Percentiles rank a stretch among this genome's conserved stretches.
Conservation (phyloP, 2,113 vertebrate genomes). For the Pelmatolapia mariae region DNA sequence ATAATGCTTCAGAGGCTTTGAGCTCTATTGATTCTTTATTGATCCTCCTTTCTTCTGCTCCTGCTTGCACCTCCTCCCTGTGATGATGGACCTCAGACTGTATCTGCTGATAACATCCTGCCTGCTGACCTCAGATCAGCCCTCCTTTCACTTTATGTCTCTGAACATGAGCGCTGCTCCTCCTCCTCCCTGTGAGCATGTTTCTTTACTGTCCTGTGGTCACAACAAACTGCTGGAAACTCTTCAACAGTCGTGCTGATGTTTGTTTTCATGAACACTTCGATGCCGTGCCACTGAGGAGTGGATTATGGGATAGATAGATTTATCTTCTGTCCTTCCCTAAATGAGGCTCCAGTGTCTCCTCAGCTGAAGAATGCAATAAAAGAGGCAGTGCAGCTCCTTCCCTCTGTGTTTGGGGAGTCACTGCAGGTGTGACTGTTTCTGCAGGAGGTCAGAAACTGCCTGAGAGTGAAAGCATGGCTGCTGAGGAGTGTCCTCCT, state of each 20-base stretch:
- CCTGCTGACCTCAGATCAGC: too few relatives aligned
- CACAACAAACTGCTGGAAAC: background rate
- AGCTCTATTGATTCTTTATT: background rate
- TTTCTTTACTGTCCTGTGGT: too few relatives aligned
- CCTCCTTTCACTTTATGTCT: too few relatives aligned
- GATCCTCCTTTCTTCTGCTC: background rate
- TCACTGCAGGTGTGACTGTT: background rate
- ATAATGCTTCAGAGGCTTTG: background rate
- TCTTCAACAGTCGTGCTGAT: background rate
- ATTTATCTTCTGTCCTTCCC: background rate
- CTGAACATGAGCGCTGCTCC: too few relatives aligned
- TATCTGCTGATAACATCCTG: too few relatives aligned
- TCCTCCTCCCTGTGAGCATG: too few relatives aligned
- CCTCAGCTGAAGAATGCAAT: background rate
- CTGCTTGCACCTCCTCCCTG: background rate
- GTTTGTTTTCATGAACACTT: fast-evolving
- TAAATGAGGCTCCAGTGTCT: fast-evolving
- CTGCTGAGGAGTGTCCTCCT: background rate
- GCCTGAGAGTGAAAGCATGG: fast-evolving
- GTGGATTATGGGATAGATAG: background rate
- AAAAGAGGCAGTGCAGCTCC: background rate
- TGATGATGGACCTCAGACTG: too few relatives aligned
- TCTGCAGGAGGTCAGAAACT: background rate
- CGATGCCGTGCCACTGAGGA: background rate
- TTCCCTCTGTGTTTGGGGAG: background rate